Base-by-base conservation (phyloP, 35 echinoderm and acorn worm species). In the Acanthaster planci region DNA sequence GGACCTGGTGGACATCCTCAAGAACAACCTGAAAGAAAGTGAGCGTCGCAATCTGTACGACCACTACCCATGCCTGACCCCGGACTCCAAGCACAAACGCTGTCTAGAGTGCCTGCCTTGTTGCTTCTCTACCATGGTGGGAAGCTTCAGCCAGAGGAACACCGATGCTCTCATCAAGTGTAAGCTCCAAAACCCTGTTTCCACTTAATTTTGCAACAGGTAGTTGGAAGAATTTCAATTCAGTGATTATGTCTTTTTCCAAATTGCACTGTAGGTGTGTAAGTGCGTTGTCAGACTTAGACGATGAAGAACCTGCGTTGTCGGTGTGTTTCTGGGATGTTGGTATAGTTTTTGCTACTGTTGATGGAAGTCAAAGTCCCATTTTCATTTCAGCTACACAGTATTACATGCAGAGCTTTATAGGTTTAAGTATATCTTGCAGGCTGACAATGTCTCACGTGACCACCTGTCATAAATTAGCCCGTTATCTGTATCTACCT, bases 121-220 rank as follows among this genome's bases (percentile, higher is more conserved):
- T 59, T 87, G 95, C 80, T 98, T 84, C 88, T 90, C 84, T 35
- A 91, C 91, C 76, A 98, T 98, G 95, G 80, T 98, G 37, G 86
- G 85, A 7, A 98, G 88, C 80, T 98, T 98, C 85, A 93, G 85
- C 38, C 95, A 98, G 76, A 90, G 87, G 54, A 98, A 98, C 50
- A 98, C 95, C 2, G 95, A 98, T 51, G 91, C 95, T 30, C 95
- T 98, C 42, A 98, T 98, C 84, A 98, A 91, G 64, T 98, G 95
- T 98, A 75, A 98, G 95, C 87, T 29, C 5, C 32, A 60, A 57
- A 35, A 29, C 9, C 38, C 37, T 52, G 36, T 80, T 37, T 22
- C 30, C 76, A 37, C 29, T 17, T 79, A 1, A 79, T 47, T 79
- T 37, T 79, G 4, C 37, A 7, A 1, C 29, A 42, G 15, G 38